A percentile compares a stretch with the other conserved stretches of the same genome.
phyloP scores from a whole-genome alignment of 1,140 invertebrate species.

The Bactericera cockerelli region DNA sequence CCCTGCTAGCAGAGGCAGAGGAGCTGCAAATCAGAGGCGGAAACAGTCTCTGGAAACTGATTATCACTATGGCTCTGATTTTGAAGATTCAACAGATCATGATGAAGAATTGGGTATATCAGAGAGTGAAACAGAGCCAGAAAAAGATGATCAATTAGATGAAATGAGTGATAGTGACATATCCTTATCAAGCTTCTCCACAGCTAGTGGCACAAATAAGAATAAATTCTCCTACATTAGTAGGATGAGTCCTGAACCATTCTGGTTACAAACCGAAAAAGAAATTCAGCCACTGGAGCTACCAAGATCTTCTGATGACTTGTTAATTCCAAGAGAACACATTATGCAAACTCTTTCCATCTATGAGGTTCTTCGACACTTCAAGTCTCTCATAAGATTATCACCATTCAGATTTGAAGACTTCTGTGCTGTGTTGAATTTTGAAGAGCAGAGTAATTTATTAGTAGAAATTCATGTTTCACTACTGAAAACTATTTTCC shows the following conservation, averaged over 20 bases:
- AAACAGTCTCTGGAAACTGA: conserved; percentile 44
- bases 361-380: conserved; percentile 88
- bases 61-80: conserved; percentile 79
- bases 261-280: conserved; percentile 58
- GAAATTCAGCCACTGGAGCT: conserved; percentile 59
- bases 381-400: conserved; percentile 65
- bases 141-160: conserved; percentile 42
- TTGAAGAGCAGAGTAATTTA: conserved; percentile 79
- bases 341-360: conserved; percentile 67
- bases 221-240: conserved; percentile 31
- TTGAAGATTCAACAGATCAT: conserved; percentile 62
- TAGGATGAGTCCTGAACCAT: conserved; percentile 67
- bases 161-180: conserved; percentile 67
- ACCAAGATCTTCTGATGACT: conserved; percentile 79
- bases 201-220: conserved; percentile 40
- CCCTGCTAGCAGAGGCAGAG: conserved; percentile 21
- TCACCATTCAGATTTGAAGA: conserved; percentile 93
- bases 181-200: conserved; percentile 61
- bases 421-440: conserved; percentile 79
- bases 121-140: conserved; percentile 45
- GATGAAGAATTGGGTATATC: conserved; percentile 46
- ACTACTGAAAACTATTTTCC: conserved; percentile 72
- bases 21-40: conserved; percentile 31
- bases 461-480: conserved; percentile 85
- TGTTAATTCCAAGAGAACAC: conserved; percentile 60